Evolutionary conservation across 2,113 vertebrate genomes (phyloP), one percentile per base, ranked within the genome.

Genomic region (Pholis gunnellus): DNA sequence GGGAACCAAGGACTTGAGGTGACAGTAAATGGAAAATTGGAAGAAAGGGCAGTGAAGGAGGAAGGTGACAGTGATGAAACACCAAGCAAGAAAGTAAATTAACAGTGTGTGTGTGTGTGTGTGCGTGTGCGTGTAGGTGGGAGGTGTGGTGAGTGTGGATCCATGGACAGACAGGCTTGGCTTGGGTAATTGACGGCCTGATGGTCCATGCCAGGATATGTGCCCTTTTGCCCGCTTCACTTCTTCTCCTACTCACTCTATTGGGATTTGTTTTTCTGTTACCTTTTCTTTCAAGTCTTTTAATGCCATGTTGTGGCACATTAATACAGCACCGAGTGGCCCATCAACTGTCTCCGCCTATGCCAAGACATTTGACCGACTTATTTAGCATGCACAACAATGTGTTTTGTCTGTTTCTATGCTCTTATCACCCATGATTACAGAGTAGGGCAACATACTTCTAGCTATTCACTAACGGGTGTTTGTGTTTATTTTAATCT

Each of bases 31-130:
- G 74, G 57, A 73, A 83, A 91, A 91, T 82, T 87, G 72, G 71
- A 89, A 84, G 85, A 79, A 75, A 86, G 84, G 90, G 78, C 84
- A 90, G 63, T 77, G 83, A 90, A 88, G 84, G 78, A 86, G 88
- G 89, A 92, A 89, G 88, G 34, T 91, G 92, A 93, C 91, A 93
- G 91, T 94, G 91, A 95, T 94, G 85, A 92, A 95, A 91, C 84
- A 79, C 92, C 85, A 69, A 78, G 90, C 77, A 70, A 79, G 59
- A 73, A 90, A 88, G 81, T 89, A 89, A 91, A 93, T 91, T 86
- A 90, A 84, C 78, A 44, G 78, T n/a, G 81, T 61, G 73, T 36
- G 60, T 73, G 73, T 29, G 29, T 18, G 60, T 82, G 74, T 60
- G 77, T 48, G 67, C 38, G 18, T 25, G 72, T 3, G 46, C 27